Evolutionary conservation across 1,140 invertebrate species (phyloP), one percentile per base, ranked within the genome.

Genomic region (Heliothis virescens): DNA sequence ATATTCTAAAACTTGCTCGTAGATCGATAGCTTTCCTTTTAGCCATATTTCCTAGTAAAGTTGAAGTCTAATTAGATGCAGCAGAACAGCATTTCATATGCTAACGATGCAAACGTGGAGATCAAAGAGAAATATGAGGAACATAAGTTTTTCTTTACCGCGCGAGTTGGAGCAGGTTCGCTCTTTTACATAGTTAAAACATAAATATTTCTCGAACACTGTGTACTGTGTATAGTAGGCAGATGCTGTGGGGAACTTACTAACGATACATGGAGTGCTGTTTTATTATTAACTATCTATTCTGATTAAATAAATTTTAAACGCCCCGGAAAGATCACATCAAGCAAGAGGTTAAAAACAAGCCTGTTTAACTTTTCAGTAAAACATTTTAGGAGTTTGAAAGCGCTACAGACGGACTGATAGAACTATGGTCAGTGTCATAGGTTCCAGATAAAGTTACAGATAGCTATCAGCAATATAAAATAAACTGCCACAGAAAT

Each of bases 131-230:
- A 69, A 69, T 69, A 52, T 52, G 48, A 53, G 21, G 65, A 69
- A 29, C 48, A 52, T 52, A 69, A 69, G 65, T 69, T 69, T 69
- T 69, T 69, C 65, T 69, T 69, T 69, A 53, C 47, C 21, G 16
- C 48, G 48, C 11, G 18, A 69, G 65, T 69, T 69, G 65, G 18
- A 15, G 63, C 34, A 12, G 16, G n/a, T 67, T 48, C 47, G 47
- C 65, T 69, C 48, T 34, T 69, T 69, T 69, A 69, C 65, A 69
- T 69, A 69, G 65, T 69, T 69, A 50, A 69, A 52, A 69, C 65
- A 69, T 69, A 69, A 69, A 69, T 69, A 69, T 69, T 52, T 13
- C 65, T 52, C 16, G 65, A 69, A 52, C 48, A 69, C 48, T 29
- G 18, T 69, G 50, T 18, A 26, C 1, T 26, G 65, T 52, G 41